phyloP scores from a whole-genome alignment of 2,888 invertebrate species.

The Tolmerus cingulatus region DNA sequence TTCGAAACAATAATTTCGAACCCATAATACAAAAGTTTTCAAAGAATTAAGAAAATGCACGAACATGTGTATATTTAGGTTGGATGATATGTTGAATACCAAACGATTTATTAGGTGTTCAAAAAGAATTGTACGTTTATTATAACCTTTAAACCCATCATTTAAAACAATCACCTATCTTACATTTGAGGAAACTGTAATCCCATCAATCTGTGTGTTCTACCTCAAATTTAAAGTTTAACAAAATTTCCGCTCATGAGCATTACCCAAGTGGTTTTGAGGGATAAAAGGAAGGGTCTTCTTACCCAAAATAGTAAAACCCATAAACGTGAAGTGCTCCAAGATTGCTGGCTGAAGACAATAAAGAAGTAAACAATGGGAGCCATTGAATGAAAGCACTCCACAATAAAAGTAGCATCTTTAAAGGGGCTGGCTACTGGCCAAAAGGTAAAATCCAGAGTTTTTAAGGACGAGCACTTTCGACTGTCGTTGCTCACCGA shows the following conservation, averaged over 20 bases:
- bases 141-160: too few relatives aligned
- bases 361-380: neutral
- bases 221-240: neutral
- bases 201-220: neutral
- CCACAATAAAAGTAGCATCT: neutral
- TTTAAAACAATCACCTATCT: neutral
- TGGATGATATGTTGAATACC: too few relatives aligned
- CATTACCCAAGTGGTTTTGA: neutral
- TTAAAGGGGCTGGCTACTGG: neutral
- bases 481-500: neutral
- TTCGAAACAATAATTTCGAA: too few relatives aligned
- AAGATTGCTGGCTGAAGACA: neutral
- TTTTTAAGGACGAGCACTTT: neutral
- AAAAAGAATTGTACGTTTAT: too few relatives aligned
- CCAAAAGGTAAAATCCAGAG: neutral
- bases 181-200: neutral
- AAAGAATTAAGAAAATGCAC: too few relatives aligned
- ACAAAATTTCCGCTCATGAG: neutral
- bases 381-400: neutral
- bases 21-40: too few relatives aligned
- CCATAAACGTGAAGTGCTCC: neutral
- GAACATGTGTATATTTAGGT: too few relatives aligned
- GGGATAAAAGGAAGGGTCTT: neutral
- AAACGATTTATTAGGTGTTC: too few relatives aligned
- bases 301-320: neutral